phyloP scores from a whole-genome alignment of 2,888 invertebrate genomes.

The Protophormia terraenovae region DNA sequence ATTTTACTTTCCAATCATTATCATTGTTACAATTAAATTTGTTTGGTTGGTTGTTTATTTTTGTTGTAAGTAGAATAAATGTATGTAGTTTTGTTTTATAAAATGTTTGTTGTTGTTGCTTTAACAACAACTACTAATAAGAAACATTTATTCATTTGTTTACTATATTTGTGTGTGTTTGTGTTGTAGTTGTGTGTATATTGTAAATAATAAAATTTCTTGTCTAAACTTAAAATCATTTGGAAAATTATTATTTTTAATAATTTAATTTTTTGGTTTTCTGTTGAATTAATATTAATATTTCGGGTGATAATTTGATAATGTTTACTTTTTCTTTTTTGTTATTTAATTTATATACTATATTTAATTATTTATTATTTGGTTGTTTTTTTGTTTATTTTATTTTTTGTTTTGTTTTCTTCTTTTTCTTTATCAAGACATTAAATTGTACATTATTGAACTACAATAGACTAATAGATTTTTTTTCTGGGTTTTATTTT shows the following conservation, averaged over 20 bases:
- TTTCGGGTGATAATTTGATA: conserved; percentile 54
- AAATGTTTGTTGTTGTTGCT: conserved; percentile 35
- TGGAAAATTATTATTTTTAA: neutral
- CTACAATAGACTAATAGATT: conserved; percentile 65
- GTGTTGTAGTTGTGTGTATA: conserved; percentile 29
- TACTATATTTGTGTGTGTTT: conserved; percentile 62
- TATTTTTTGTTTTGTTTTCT: neutral
- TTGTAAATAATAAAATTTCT: neutral
- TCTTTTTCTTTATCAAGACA: conserved; percentile 56
- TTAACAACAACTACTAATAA: conserved; percentile 34
- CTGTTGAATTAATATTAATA: conserved; percentile 25
- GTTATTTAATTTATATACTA: conserved; percentile 60
- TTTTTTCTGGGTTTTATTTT: conserved; percentile 32
- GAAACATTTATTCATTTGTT: conserved; percentile 40
- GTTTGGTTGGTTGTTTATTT: conserved; percentile 27
- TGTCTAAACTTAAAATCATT: conserved; percentile 16
- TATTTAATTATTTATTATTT: conserved; percentile 21
- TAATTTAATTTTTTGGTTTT: conserved; percentile 11
- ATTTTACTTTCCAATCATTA: conserved; percentile 56
- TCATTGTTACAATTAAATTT: conserved; percentile 48
- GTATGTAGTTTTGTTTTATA: conserved; percentile 43
- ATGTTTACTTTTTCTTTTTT: conserved; percentile 68
- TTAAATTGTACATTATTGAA: conserved; percentile 68
- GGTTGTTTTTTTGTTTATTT: neutral
- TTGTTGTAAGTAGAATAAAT: conserved; percentile 70